Evolutionary conservation across 1,140 invertebrate genomes (phyloP), one percentile per base, ranked within the genome.

Genomic region (Lucilia cuprina): DNA sequence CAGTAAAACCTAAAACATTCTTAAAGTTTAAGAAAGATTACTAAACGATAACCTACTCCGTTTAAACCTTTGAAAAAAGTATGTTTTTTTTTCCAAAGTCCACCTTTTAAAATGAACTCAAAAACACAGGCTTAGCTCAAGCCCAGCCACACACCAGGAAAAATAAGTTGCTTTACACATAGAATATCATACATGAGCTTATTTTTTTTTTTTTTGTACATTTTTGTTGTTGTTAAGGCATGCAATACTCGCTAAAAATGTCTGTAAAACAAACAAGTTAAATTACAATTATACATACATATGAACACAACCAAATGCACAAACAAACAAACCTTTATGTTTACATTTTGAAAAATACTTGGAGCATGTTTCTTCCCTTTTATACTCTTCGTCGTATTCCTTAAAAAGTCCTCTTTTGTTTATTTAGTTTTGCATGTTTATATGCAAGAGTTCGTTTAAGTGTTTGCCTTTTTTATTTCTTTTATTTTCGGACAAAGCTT

Each of bases 111-210:
- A 70, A 70, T 70, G 19, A 70, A 70, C 65, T 70, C 50, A 13
- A 13, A 55, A 17, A 17, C 4, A 10, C 65, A 70, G 65, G 7
- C 65, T 21, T 21, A 70, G 65, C n/a, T 5, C n/a, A 12, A 78
- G 14, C 9, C 41, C 41, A 80, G 77, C 77, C 77, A 80, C 77
- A 80, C 77, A 80, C 77, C 77, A 80, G 41, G 77, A 50, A 80
- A 80, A 80, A 80, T 80, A 80, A 80, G 77, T 80, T 80, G 77
- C 77, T 80, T 80, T 80, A 80, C 77, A 80, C 47, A 80, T 19
- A 80, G 77, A 49, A 80, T 25, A 50, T 47, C 77, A 80, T 80
- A 41, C 77, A 80, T 80, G 19, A 5, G 41, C 41, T 80, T 50
- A 47, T 49, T 21, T 17, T 77, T 80, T 2, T 49, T 21, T 17